Evolutionary conservation across 2,113 vertebrate genomes (phyloP).

Genomic region (Balaenoptera acutorostrata): DNA sequence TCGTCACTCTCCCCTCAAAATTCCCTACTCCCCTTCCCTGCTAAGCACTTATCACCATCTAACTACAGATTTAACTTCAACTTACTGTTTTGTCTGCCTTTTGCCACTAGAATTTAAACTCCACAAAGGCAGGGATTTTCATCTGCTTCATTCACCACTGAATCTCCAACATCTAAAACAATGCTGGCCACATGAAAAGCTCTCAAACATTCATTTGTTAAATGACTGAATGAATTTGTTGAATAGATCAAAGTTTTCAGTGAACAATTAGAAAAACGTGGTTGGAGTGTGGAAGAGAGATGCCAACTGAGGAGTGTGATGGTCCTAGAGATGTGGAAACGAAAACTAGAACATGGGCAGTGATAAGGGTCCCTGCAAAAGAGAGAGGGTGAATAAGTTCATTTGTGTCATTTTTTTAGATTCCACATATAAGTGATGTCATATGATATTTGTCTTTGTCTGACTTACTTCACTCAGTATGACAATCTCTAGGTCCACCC

Average conservation of each 20-base stretch:
- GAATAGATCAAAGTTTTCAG: not conserved
- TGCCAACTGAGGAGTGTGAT: no score
- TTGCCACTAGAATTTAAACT: not conserved
- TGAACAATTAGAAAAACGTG: not conserved
- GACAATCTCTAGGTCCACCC: not conserved
- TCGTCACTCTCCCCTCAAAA: not conserved
- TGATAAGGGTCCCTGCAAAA: not conserved
- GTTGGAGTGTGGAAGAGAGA: not conserved
- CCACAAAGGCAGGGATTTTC: not conserved
- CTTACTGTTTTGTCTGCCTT: not conserved
- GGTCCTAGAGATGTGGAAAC: not conserved
- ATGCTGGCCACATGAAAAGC: rapidly evolving
- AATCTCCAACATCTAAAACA: not conserved
- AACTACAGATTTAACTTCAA: not conserved
- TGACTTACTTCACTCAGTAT: not conserved
- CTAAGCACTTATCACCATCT: no score
- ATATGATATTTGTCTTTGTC: not conserved
- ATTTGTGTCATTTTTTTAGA: not conserved
- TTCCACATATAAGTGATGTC: not conserved
- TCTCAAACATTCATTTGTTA: not conserved
- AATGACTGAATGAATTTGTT: not conserved
- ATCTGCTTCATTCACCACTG: not conserved
- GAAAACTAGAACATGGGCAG: no score
- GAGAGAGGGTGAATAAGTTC: not conserved
- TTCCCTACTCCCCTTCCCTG: not conserved